These are phyloP conservation scores for Micropoecilia bifurca DNA, from an alignment of 2,797 vertebrate genomes.

Conservation along the genomic window DNA sequence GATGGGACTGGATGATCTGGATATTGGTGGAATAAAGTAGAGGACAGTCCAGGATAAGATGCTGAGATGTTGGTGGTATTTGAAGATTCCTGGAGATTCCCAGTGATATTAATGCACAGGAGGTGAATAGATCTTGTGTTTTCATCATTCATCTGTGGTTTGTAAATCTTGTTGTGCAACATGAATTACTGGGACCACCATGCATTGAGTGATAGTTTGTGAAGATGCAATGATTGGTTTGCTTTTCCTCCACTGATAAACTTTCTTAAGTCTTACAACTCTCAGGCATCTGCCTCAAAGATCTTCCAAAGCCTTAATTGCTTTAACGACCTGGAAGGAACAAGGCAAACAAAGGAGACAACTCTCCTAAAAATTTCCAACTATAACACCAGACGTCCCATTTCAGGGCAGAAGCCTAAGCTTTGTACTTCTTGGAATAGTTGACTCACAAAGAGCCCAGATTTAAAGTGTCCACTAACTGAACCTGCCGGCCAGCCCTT, in stretches of 20 bases:
- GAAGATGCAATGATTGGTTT: slow-evolving; percentile 8
- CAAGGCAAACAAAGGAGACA: slow-evolving; percentile 55
- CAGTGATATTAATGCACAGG: neutral
- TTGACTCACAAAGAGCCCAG: slow-evolving; percentile 29
- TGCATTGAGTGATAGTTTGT: neutral
- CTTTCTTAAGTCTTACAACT: slow-evolving; percentile 22
- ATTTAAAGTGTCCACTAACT: slow-evolving; percentile 72
- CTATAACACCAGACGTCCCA: slow-evolving; percentile 15
- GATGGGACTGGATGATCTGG: neutral
- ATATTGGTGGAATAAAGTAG: neutral
- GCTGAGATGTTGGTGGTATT: neutral
- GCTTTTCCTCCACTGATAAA: slow-evolving; percentile 16
- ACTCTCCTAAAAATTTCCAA: slow-evolving; percentile 67
- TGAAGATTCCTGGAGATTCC: slow-evolving; percentile 1
- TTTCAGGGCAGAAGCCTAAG: slow-evolving; percentile 10
- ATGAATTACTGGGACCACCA: neutral
- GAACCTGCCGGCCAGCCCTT: slow-evolving; percentile 66
- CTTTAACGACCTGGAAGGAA: slow-evolving; percentile 51
- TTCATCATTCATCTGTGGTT: neutral
- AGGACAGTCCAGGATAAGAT: slow-evolving; percentile 7
- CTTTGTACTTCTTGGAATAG: slow-evolving; percentile 53
- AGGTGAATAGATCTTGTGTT: neutral
- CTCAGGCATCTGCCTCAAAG: slow-evolving; percentile 11
- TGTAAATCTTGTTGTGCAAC: neutral
- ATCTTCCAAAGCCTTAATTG: slow-evolving; percentile 49